Evolutionary conservation across 2,888 invertebrate genomes (phyloP), one percentile per base, ranked within the genome.

Genomic region (Philhelius pedissequus): DNA sequence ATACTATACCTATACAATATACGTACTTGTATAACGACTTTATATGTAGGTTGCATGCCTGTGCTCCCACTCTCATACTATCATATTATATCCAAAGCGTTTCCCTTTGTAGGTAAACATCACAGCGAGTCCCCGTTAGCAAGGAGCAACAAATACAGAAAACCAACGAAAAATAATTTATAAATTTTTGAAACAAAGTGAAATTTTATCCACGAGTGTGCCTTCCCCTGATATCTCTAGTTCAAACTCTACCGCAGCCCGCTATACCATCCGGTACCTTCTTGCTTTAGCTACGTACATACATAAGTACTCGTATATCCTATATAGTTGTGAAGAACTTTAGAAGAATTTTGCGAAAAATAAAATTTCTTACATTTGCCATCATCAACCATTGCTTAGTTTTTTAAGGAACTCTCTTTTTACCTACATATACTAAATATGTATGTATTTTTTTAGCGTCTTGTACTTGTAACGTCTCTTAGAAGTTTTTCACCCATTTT

Each of bases 141-240:
- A 48, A 69, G 58, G 52, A 83, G 74, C 74, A 83, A 79, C 83
- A 83, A 83, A 79, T 83, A 83, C 83, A 50, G 30, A 64, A 79
- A 79, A 69, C 79, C 74, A 64, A 83, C 74, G 64, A 83, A 79
- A 79, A 83, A 74, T 74, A 74, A 79, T 83, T 83, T 83, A 79
- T 70, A 83, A 71, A 69, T 82, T 73, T 83, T 83, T 74, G 58
- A 74, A 83, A 79, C 83, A 79, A 74, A 79, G 79, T 83, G 83
- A 74, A 79, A 79, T 83, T 74, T 79, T 74, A 74, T 74, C 69
- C 69, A 68, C 73, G 66, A 52, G 35, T 56, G 66, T 66, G 38
- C 66, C 56, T 68, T 38, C 75, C 30, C 48, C 56, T 7, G 22
- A 32, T 56, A n/a, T 56, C 75, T 58, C 64, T 30, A 45, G 30